These are phyloP conservation scores for Mastigias papua DNA, from an alignment of 30 jellyfish, hydroid and myxozoan species.

Conservation along the genomic window DNA sequence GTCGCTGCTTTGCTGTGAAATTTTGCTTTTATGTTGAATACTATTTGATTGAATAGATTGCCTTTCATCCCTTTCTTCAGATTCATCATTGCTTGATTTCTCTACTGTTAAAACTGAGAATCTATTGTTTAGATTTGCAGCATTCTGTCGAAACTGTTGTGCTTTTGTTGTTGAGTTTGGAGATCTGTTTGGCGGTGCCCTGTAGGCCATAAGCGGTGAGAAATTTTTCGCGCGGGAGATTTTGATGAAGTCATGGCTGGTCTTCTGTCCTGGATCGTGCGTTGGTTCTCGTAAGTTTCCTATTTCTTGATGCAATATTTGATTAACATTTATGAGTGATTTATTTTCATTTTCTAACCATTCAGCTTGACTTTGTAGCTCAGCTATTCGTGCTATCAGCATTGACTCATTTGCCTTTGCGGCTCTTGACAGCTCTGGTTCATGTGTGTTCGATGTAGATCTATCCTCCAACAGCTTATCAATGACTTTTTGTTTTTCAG, in stretches of 20 bases:
- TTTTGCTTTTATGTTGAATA: background rate
- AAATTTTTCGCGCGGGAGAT: slow-evolving; percentile 14
- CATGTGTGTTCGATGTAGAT: background rate
- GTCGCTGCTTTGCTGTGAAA: background rate
- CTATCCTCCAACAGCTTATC: background rate
- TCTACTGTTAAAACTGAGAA: slow-evolving; percentile 17
- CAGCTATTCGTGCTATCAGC: slow-evolving; percentile 14
- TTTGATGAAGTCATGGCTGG: slow-evolving; percentile 7
- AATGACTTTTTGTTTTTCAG: too few relatives aligned
- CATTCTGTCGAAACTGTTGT: background rate
- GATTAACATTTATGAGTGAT: slow-evolving; percentile 5
- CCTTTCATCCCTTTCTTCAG: slow-evolving; percentile 8
- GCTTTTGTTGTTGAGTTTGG: slow-evolving; percentile 4
- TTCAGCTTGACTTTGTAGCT: slow-evolving; percentile 18
- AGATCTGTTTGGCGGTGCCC: slow-evolving; percentile 5
- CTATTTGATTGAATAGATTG: slow-evolving; percentile 12
- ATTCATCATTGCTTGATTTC: background rate
- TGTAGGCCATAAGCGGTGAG: slow-evolving; percentile 4
- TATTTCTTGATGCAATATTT: background rate
- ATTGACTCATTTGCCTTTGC: slow-evolving; percentile 6
- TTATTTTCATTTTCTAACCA: background rate
- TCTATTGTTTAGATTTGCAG: slow-evolving; percentile 2
- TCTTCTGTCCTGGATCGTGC: slow-evolving; percentile 1
- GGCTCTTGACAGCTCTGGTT: slow-evolving; percentile 17
- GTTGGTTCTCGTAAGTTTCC: background rate